phyloP scores from a whole-genome alignment of 2,113 vertebrate genomes.

The Alethe castanea region DNA sequence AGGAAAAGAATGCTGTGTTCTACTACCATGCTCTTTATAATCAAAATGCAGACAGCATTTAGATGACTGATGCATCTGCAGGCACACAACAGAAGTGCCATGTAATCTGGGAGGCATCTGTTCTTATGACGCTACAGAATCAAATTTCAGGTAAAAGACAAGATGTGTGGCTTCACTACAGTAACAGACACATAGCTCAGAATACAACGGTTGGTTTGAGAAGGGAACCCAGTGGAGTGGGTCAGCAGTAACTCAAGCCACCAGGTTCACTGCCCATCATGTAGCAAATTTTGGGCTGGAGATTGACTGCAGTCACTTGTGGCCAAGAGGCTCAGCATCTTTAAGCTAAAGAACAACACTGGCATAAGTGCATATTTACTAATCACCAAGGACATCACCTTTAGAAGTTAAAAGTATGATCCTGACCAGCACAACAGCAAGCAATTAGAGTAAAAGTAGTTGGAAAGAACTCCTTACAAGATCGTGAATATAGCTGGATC shows the following conservation, averaged over 20 bases:
- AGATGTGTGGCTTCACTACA: background rate
- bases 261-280: background rate
- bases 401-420: background rate
- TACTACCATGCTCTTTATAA: background rate
- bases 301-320: background rate
- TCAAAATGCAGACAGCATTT: background rate
- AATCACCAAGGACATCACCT: background rate
- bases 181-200: fast-evolving
- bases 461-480: background rate
- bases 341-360: background rate
- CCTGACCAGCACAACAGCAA: background rate
- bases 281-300: background rate
- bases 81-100: background rate
- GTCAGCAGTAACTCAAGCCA: background rate
- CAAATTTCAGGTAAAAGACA: background rate
- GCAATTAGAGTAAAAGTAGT: background rate
- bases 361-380: background rate
- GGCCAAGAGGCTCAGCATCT: background rate
- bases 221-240: background rate
- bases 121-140: background rate
- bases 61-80: background rate
- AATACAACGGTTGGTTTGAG: background rate
- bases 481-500: background rate
- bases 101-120: background rate
- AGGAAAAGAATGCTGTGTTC: background rate